Base-by-base conservation (phyloP, 1,140 invertebrate genomes). In the Cardiocondyla obscurior region DNA sequence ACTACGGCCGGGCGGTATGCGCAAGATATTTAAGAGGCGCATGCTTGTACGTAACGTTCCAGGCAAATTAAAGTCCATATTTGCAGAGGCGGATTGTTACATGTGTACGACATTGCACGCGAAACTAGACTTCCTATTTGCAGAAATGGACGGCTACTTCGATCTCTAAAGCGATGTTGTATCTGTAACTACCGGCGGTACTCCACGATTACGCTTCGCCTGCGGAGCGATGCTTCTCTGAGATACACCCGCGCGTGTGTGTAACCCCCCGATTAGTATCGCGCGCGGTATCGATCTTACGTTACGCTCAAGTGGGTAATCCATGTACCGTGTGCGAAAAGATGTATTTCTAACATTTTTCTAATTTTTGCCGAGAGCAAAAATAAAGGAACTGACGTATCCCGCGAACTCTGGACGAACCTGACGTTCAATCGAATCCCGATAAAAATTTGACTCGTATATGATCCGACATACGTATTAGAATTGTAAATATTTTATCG, bases 81-180 rank as follows among this genome's bases (percentile, higher is more conserved):
- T 55, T 69, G 46, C 33, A 28, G 62, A 77, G 36, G 46, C 74
- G 36, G 22, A 79, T 30, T 69, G 62, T 79, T 67, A 67, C 74
- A 79, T 42, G 69, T 57, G 49, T 67, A 49, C 44, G 83, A 81
- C 79, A 62, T 72, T 64, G 60, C 69, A 64, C 74, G 74, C 65
- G 82, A 83, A 60, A 65, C 81, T 77, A 73, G 65, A 83, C 84
- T 70, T 70, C 60, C 84, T 77, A 67, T 83, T 85, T 83, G 70
- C 79, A 60, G 46, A 83, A 79, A 62, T 65, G 51, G 33, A 64
- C 81, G 36, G 67, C 60, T 65, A 69, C 62, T 83, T 79, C 81
- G 77, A 55, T 70, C 62, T 73, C 62, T 67, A 28, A 81, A 83
- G 36, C 82, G 64, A 12, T 33, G 46, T 62, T 62, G 72, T 55